Evolutionary conservation across 1,140 invertebrate species (phyloP).

Genomic region (Physella acuta): DNA sequence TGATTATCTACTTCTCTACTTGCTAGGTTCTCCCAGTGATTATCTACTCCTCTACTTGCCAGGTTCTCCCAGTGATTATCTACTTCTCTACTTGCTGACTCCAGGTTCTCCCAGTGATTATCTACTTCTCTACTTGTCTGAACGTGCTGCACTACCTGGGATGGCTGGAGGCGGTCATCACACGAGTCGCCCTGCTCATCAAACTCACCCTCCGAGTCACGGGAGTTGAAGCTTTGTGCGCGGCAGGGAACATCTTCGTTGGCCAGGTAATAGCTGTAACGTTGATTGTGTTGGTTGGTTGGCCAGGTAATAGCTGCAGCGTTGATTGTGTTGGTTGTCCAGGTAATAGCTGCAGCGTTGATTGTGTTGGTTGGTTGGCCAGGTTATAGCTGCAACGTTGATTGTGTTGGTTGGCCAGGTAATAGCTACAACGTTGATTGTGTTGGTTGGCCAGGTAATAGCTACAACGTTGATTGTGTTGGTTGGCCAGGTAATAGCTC

Average conservation of each 20-base stretch:
- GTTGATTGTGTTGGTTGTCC: background rate
- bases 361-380: background rate
- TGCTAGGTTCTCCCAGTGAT: slow-evolving; percentile 5
- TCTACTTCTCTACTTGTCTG: slow-evolving; percentile 57
- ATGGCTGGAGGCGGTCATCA: slow-evolving; percentile 55
- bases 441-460: too few relatives aligned
- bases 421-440: background rate
- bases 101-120: slow-evolving; percentile 55
- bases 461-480: too few relatives aligned
- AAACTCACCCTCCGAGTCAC: slow-evolving; percentile 46
- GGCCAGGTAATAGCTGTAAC: slow-evolving; percentile 44
- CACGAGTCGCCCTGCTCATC: slow-evolving; percentile 46
- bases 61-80: background rate
- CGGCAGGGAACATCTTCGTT: slow-evolving; percentile 59
- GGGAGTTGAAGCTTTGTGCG: slow-evolving; percentile 55
- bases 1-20: background rate
- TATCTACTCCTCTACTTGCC: background rate
- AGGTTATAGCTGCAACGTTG: background rate
- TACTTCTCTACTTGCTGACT: slow-evolving; percentile 8
- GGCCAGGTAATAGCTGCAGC: background rate
- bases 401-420: background rate
- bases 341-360: background rate
- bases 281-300: background rate
- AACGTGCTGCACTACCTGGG: slow-evolving; percentile 56
- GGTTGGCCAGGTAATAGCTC: too few relatives aligned